Conservation (phyloP, 2,888 invertebrate species). For the Pocota personata region DNA sequence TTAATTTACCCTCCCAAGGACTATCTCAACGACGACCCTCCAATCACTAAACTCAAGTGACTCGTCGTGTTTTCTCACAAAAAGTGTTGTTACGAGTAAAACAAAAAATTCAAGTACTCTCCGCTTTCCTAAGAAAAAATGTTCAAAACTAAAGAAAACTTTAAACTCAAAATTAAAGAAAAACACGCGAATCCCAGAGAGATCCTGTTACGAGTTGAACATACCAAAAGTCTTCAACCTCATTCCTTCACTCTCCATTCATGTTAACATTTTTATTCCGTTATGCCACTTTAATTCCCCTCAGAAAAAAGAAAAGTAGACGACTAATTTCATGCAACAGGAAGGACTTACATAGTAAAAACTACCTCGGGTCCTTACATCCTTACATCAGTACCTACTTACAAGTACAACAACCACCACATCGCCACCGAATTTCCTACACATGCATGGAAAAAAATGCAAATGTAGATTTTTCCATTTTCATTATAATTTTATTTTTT, state of each 20-base stretch:
- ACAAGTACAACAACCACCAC: neutral
- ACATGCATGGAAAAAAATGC: neutral
- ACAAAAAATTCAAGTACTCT: conserved; percentile 17
- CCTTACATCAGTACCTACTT: conserved; percentile 24
- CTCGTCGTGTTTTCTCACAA: conserved; percentile 21
- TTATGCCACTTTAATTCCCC: conserved; percentile 21
- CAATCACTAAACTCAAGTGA: conserved; percentile 49
- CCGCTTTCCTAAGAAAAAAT: neutral
- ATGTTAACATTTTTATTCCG: conserved; percentile 30
- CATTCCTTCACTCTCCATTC: neutral
- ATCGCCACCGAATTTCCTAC: neutral
- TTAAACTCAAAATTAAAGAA: conserved; percentile 59
- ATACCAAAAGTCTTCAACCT: neutral
- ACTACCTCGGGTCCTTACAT: conserved; percentile 30
- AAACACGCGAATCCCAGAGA: conserved; percentile 23
- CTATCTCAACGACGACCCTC: neutral
- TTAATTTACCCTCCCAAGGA: conserved; percentile 8
- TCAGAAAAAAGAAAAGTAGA: conserved; percentile 2
- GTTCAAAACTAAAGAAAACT: conserved; percentile 37
- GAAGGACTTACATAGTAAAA: conserved; percentile 60
- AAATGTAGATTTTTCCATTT: conserved; percentile 43
- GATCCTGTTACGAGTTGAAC: neutral
- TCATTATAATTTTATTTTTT: conserved; percentile 31
- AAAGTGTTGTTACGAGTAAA: conserved; percentile 46
- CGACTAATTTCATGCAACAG: conserved; percentile 73